Base-by-base conservation (phyloP, 2,113 vertebrate genomes). In the Chrysochloris asiatica region DNA sequence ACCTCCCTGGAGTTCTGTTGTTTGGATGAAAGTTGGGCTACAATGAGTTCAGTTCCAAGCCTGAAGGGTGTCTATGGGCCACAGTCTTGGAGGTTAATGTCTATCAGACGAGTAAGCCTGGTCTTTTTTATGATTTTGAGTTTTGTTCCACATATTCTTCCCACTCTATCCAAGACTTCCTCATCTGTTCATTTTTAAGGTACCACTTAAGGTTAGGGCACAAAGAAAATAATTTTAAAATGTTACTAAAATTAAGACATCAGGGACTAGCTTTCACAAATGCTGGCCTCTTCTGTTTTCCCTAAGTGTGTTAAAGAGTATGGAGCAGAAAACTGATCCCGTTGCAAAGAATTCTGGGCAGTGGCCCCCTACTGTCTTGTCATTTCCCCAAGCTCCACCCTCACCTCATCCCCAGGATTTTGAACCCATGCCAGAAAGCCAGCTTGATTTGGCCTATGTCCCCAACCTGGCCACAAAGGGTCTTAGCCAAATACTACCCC, bases 221-320 rank as follows among this genome's bases (percentile, higher is more conserved):
- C 61, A 91, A 73, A 78, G 54, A 78, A 94, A 90, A 47, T 14
- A 82, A 86, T 61, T 41, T 2, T 10, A 78, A 90, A 89, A 78
- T 56, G 52, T 84, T 81, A 71, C 45, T 93, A 71, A 96, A 89
- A 88, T 85, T 8, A 73, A 89, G 71, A 45, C 71, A 79, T 72
- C 28, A 50, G 75, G 61, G 91, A n/a, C n/a, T n/a, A n/a, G n/a
- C n/a, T n/a, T n/a, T n/a, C n/a, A n/a, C n/a, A n/a, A n/a, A n/a
- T n/a, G n/a, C n/a, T n/a, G n/a, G n/a, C n/a, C n/a, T n/a, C n/a
- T 38, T 83, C 24, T 28, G 16, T 59, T 69, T 56, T 33, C n/a
- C 30, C 3, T 89, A 69, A 88, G 50, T 65, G 43, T 91, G 43
- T 73, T 69, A 28, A 79, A 77, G 52, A 65, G 43, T 22, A 36